phyloP scores from a whole-genome alignment of 2,888 invertebrate species.

The Hybos culiciformis region DNA sequence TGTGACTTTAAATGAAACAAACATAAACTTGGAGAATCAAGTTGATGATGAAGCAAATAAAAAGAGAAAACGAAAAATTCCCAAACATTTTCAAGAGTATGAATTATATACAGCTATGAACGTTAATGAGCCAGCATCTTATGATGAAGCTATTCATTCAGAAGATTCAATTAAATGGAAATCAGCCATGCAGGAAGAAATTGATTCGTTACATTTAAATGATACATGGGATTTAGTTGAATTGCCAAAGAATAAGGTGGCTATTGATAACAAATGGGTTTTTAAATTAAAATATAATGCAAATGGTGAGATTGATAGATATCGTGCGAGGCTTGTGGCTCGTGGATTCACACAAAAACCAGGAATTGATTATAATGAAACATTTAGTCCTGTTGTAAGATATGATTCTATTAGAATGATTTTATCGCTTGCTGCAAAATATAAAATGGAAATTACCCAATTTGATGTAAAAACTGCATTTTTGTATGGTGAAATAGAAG shows the following conservation, averaged over 20 bases:
- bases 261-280: conserved; percentile 19
- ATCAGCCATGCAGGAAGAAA: conserved; percentile 13
- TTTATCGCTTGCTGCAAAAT: conserved; percentile 3
- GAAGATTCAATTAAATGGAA: conserved; percentile 8
- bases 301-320: conserved; percentile 12
- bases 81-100: not conserved
- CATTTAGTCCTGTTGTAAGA: conserved; percentile 11
- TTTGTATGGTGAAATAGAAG: conserved; percentile 7
- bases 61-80: not conserved
- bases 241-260: too few relatives aligned
- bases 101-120: not conserved
- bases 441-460: conserved; percentile 5
- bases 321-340: conserved; percentile 14
- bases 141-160: conserved; percentile 8
- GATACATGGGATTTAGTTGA: conserved; percentile 13
- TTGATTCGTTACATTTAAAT: conserved; percentile 12
- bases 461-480: conserved; percentile 11
- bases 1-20: too few relatives aligned
- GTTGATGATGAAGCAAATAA: not conserved
- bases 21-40: too few relatives aligned
- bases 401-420: not conserved
- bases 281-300: conserved; percentile 17
- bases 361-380: conserved; percentile 17
- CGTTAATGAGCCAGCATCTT: conserved; percentile 8
- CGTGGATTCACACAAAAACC: conserved; percentile 15